phyloP scores from a whole-genome alignment of 2,888 invertebrate genomes.

The Tethea ocularis region DNA sequence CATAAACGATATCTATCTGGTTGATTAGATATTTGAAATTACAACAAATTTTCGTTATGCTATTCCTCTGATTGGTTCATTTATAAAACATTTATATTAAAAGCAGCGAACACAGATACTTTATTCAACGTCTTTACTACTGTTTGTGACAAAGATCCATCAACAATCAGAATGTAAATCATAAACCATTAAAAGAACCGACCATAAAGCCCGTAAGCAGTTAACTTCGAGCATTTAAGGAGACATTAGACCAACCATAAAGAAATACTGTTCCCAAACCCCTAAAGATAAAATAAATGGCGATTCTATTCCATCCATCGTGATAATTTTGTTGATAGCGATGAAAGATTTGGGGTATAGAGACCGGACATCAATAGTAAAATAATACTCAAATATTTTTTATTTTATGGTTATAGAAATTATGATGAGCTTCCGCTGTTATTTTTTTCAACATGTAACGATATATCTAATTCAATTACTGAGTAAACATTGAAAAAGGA shows the following conservation, averaged over 20 bases:
- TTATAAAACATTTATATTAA: no score
- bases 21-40: no score
- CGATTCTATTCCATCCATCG: background rate
- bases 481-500: no score
- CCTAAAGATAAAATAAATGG: background rate
- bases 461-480: no score
- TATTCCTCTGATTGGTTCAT: no score
- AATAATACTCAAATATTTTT: no score
- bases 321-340: background rate
- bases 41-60: no score
- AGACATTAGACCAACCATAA: background rate
- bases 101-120: no score
- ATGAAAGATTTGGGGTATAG: background rate
- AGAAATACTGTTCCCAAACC: background rate
- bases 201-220: background rate
- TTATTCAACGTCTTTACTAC: background rate
- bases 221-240: background rate
- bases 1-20: no score
- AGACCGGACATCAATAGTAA: background rate
- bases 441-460: no score
- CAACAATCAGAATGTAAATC: background rate
- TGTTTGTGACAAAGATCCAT: background rate
- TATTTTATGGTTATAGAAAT: no score
- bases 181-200: background rate
- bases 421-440: no score